These are phyloP conservation scores for Cetoscarus ocellatus DNA, from an alignment of 2,797 vertebrate species.

Conservation along the genomic window DNA sequence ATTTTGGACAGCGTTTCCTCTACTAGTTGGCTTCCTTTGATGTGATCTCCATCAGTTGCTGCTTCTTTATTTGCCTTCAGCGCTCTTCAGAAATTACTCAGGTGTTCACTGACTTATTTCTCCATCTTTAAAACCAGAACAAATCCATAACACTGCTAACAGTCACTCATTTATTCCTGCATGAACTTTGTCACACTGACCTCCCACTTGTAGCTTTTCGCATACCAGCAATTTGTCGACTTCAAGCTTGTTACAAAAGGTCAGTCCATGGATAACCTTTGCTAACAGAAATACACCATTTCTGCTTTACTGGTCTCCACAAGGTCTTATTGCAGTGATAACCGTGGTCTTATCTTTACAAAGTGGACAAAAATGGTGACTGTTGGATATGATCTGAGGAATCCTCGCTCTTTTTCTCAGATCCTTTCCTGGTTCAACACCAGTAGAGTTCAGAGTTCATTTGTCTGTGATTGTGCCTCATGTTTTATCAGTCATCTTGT, in stretches of 20 bases:
- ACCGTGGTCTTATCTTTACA: conserved; percentile 33
- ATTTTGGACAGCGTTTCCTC: too few species aligned
- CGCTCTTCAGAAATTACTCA: too few species aligned
- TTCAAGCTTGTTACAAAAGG: conserved; percentile 1
- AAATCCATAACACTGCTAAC: too few species aligned
- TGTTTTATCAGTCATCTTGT: too few species aligned
- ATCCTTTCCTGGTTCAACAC: background rate
- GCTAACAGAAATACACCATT: background rate
- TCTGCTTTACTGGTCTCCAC: conserved; percentile 5
- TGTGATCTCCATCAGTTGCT: too few species aligned
- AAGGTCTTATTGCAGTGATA: conserved; percentile 23
- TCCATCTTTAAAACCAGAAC: background rate
- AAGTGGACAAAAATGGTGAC: background rate
- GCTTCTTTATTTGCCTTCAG: too few species aligned
- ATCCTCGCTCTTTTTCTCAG: background rate
- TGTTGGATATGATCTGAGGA: background rate
- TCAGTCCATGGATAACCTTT: conserved; percentile 1
- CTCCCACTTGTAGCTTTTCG: background rate
- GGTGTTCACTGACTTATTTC: too few species aligned
- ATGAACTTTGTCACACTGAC: background rate
- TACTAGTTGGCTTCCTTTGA: too few species aligned
- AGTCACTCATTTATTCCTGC: background rate
- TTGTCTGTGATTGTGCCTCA: background rate
- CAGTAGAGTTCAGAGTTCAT: background rate
- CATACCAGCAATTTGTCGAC: background rate